Evolutionary conservation across 2,888 invertebrate species (phyloP).

Genomic region (Agrotis clavis): DNA sequence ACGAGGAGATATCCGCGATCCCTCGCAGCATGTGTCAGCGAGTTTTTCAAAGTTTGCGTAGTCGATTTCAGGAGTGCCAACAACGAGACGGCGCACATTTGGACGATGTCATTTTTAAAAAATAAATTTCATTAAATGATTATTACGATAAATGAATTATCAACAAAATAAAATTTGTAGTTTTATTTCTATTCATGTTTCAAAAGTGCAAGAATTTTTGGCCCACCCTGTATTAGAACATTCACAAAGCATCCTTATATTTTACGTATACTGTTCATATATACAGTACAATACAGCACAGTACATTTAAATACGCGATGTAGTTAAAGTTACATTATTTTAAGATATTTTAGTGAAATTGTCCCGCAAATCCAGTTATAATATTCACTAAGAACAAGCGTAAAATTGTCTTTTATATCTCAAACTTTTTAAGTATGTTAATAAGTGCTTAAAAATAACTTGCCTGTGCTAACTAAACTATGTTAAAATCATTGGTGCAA

Average conservation of each 20-base stretch:
- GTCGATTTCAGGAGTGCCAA: no score
- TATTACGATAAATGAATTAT: no score
- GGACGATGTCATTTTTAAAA: no score
- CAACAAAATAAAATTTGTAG: no score
- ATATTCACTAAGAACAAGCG: constrained; percentile 10
- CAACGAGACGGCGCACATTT: no score
- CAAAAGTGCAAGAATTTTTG: no score
- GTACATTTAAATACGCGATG: constrained; percentile 30
- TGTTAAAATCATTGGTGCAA: constrained; percentile 47
- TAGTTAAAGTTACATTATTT: constrained; percentile 21
- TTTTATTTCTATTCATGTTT: no score
- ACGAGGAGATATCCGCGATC: no score
- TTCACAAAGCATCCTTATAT: constrained; percentile 6
- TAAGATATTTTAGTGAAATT: constrained; percentile 31
- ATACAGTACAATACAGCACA: background rate
- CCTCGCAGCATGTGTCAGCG: no score
- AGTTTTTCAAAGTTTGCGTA: no score
- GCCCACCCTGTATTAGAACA: no score
- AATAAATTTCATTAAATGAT: no score
- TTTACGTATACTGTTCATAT: constrained; percentile 36
- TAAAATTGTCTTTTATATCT: constrained; percentile 16
- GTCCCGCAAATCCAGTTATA: constrained; percentile 20
- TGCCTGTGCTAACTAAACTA: constrained; percentile 56
- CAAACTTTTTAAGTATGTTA: constrained; percentile 32
- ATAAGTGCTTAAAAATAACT: constrained; percentile 43